Percentiles rank a stretch among this genome's conserved stretches.
Conservation (phyloP, 2,113 vertebrate species). For the Chlamydotis undulata region DNA sequence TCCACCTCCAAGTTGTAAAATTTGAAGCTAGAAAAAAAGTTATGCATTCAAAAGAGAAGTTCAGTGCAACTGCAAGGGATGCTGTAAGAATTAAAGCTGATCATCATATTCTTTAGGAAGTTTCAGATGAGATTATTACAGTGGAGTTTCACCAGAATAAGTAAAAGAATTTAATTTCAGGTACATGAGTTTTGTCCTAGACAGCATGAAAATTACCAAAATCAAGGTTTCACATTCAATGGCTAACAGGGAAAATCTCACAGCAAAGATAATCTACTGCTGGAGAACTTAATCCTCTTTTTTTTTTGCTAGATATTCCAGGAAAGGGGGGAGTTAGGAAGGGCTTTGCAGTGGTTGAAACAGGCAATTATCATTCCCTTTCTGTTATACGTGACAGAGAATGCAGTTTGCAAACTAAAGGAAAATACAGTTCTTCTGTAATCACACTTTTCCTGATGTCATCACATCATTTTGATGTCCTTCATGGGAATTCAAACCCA, state of each 20-base stretch:
- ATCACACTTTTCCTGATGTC: not conserved
- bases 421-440: not conserved
- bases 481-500: not conserved
- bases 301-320: not conserved
- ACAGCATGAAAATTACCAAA: not conserved
- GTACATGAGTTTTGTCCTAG: not conserved
- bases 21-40: not conserved
- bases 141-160: not conserved
- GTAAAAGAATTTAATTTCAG: not conserved
- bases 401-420: not conserved
- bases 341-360: not conserved
- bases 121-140: not conserved
- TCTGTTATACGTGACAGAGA: not conserved
- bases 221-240: not conserved
- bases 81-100: not conserved
- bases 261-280: not conserved
- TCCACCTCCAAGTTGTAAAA: not conserved
- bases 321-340: not conserved
- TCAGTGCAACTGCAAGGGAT: not conserved
- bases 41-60: not conserved
- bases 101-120: not conserved
- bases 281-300: not conserved
- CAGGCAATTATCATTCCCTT: not conserved
- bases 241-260: not conserved
- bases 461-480: not conserved